A percentile compares a stretch with the other conserved stretches of the same genome.
phyloP scores from a whole-genome alignment of 2,797 vertebrate species.

The Tangara arthus region DNA sequence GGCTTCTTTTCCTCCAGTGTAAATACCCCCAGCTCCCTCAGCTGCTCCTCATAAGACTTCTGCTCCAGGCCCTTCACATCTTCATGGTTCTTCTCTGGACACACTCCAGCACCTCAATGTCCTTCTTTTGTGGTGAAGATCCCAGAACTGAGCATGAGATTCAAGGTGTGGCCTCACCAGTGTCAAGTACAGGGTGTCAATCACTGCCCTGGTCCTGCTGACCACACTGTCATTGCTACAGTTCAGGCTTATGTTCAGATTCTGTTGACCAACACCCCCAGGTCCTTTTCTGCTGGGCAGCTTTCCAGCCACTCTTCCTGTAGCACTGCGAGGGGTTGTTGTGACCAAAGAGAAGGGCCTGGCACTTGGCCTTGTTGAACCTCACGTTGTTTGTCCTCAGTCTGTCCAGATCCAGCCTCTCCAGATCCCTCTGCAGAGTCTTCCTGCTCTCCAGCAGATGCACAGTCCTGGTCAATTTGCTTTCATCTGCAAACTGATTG shows the following conservation, averaged over 20 bases:
- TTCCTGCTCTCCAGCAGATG: too few species aligned
- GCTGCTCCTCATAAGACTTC: background rate
- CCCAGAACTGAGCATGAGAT: background rate
- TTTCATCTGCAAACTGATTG: background rate
- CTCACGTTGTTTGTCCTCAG: background rate
- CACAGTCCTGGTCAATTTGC: background rate
- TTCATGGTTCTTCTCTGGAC: background rate
- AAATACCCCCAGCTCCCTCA: background rate
- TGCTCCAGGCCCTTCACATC: background rate
- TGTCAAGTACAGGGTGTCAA: background rate
- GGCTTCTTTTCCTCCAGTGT: background rate
- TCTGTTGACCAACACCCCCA: fast-evolving
- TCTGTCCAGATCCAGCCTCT: background rate
- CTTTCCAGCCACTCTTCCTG: background rate
- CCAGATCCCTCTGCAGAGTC: background rate
- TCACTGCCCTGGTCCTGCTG: background rate
- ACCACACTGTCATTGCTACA: background rate
- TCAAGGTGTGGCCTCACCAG: background rate
- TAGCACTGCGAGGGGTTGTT: background rate
- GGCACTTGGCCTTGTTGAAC: background rate
- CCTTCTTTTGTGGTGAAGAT: background rate
- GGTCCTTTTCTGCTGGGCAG: background rate
- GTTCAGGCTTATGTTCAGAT: background rate
- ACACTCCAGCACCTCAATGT: background rate
- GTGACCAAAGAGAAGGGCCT: background rate